Evolutionary conservation across 2,888 invertebrate genomes (phyloP).

Genomic region (Ophion slaviceki): DNA sequence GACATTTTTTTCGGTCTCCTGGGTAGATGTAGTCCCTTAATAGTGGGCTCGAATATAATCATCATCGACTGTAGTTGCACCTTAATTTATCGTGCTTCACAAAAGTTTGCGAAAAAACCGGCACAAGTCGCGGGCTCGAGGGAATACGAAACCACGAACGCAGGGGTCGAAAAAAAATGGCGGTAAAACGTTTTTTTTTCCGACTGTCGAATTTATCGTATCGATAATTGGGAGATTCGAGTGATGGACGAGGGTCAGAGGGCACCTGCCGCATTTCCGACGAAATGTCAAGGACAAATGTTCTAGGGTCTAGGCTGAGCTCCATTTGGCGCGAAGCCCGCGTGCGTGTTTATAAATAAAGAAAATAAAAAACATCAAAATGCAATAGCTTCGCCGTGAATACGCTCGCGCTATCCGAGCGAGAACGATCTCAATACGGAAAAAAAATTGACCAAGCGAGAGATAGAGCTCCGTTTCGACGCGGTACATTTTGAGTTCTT

Average conservation of each 20-base stretch:
- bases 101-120: neutral
- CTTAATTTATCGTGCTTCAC: too few relatives aligned
- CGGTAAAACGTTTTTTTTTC: neutral
- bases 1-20: too few relatives aligned
- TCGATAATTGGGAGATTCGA: neutral
- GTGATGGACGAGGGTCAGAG: neutral
- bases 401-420: neutral
- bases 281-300: conserved; percentile 81
- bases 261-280: conserved; percentile 32
- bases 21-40: too few relatives aligned
- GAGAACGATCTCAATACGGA: neutral
- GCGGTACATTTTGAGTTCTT: neutral
- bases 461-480: neutral
- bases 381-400: conserved; percentile 64
- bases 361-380: conserved; percentile 24
- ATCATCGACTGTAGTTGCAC: too few relatives aligned
- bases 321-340: conserved; percentile 77
- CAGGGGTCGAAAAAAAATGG: neutral
- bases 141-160: neutral
- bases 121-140: neutral
- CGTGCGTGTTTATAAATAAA: conserved; percentile 77
- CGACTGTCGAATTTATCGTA: neutral
- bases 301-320: conserved; percentile 77
- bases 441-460: neutral
- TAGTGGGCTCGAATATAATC: too few relatives aligned